phyloP scores from a whole-genome alignment of 2,797 vertebrate species.

The Schizopygopsis pylzovi region DNA sequence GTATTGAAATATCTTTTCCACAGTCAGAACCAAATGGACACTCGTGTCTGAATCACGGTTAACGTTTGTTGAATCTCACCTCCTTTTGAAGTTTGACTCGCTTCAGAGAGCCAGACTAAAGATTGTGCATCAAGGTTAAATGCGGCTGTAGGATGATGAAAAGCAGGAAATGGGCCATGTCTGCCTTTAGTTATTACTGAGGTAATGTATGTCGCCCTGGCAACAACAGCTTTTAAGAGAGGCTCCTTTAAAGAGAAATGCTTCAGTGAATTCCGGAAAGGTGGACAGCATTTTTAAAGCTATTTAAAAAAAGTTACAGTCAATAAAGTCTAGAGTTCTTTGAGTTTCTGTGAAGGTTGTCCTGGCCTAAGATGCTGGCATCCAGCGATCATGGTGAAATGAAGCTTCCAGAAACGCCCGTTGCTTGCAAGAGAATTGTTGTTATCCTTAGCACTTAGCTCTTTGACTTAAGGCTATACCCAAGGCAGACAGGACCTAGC shows the following conservation, averaged over 20 bases:
- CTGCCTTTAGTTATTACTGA: conserved; percentile 56
- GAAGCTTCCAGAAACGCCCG: conserved; percentile 16
- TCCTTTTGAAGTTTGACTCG: conserved; percentile 55
- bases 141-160: conserved; percentile 52
- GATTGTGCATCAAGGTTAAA: conserved; percentile 57
- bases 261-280: conserved; percentile 15
- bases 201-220: conserved; percentile 50
- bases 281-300: conserved; percentile 1
- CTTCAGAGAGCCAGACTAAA: conserved; percentile 46
- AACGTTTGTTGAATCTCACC: conserved; percentile 54
- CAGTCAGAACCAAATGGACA: conserved; percentile 31
- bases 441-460: conserved; percentile 18
- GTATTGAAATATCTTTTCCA: conserved; percentile 38
- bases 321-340: conserved; percentile 5
- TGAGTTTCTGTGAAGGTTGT: neutral
- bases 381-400: neutral
- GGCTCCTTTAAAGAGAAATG: conserved; percentile 25
- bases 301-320: conserved; percentile 10
- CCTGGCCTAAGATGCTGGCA: neutral
- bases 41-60: conserved; percentile 35
- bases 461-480: conserved; percentile 35
- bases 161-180: conserved; percentile 56
- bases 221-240: conserved; percentile 52
- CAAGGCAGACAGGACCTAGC: neutral
- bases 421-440: conserved; percentile 1